These are phyloP conservation scores for Hippoglossus hippoglossus DNA, from an alignment of 2,797 vertebrate species.

Conservation along the genomic window DNA sequence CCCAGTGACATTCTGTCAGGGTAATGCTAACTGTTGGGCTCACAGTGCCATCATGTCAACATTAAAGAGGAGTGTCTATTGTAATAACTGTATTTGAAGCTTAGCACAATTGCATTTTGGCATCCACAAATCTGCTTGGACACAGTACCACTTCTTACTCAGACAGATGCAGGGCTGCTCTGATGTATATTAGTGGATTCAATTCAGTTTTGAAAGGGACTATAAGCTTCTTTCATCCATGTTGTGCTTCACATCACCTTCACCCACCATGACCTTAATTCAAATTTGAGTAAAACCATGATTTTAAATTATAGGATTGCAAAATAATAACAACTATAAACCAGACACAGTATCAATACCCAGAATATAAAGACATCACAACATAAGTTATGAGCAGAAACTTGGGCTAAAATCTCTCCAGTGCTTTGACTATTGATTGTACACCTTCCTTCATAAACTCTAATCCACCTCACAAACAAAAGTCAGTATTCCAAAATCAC, in stretches of 20 bases:
- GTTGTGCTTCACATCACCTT: background rate
- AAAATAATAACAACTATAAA: too few relatives aligned
- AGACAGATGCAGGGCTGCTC: too few relatives aligned
- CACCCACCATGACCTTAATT: background rate
- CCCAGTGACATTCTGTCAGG: background rate
- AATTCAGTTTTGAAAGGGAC: background rate
- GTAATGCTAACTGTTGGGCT: slow-evolving; percentile 2
- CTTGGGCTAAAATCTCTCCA: too few relatives aligned
- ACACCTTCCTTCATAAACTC: too few relatives aligned
- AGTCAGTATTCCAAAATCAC: too few relatives aligned
- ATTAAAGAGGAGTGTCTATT: slow-evolving; percentile 5
- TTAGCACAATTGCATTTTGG: slow-evolving; percentile 4
- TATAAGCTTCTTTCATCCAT: background rate
- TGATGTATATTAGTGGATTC: background rate
- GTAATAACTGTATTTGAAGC: background rate
- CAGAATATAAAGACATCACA: too few relatives aligned
- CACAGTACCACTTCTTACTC: background rate
- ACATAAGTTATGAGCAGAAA: too few relatives aligned
- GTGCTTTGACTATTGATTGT: too few relatives aligned
- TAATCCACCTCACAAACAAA: too few relatives aligned
- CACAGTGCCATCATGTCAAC: background rate
- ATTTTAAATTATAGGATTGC: background rate
- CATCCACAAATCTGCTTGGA: slow-evolving; percentile 2
- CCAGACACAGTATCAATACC: too few relatives aligned
- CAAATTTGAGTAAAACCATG: background rate